A percentile compares a stretch with the other conserved stretches of the same genome.
Conservation (phyloP, 2,888 invertebrate genomes). For the Cinara cedri region DNA sequence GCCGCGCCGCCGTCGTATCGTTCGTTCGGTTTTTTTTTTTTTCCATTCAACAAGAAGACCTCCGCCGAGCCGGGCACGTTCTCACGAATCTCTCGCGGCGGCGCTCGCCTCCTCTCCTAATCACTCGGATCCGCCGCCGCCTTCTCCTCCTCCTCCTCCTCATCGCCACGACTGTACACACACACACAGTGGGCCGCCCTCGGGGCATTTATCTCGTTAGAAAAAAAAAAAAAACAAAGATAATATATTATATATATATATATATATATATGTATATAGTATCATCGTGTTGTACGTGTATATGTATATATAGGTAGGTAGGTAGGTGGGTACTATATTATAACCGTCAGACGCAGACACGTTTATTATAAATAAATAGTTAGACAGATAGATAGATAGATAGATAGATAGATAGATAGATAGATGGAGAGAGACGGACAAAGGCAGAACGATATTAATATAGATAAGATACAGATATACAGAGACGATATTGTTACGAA, state of each 20-base stretch:
- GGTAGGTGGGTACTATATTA: not conserved
- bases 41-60: conserved; percentile 49
- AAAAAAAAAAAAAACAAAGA: conserved; percentile 32
- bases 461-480: not conserved
- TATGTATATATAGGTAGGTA: not conserved
- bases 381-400: conserved; percentile 14
- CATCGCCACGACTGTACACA: conserved; percentile 17
- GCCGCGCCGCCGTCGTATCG: conserved; percentile 30
- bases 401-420: conserved; percentile 58
- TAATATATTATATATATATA: conserved; percentile 19
- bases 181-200: conserved; percentile 33
- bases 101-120: conserved; percentile 26
- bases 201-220: conserved; percentile 56
- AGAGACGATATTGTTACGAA: no score
- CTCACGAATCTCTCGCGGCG: conserved; percentile 55
- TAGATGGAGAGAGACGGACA: conserved; percentile 44
- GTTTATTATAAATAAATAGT: conserved; percentile 51
- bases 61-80: conserved; percentile 49
- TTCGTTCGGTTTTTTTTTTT: conserved; percentile 39
- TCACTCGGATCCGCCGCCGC: conserved; percentile 38
- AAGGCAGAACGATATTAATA: not conserved
- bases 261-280: not conserved
- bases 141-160: conserved; percentile 34
- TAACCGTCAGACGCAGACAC: no score
- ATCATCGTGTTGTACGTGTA: not conserved